Evolutionary conservation across 2,888 invertebrate genomes (phyloP).

Genomic region (Portevinia maculata): DNA sequence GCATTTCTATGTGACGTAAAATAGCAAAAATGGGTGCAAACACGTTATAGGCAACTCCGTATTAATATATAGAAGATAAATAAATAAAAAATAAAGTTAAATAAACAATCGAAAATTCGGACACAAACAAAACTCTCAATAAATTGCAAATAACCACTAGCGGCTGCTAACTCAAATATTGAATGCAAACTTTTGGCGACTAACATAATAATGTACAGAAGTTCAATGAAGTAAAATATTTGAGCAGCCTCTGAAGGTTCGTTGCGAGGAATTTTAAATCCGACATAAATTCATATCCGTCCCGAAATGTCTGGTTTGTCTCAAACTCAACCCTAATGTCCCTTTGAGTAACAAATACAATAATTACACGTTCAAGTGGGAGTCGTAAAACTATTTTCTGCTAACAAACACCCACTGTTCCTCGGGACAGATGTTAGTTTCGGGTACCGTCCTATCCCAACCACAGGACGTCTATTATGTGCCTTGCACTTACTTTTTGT

Average conservation of each 20-base stretch:
- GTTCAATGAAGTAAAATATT: conserved; percentile 46
- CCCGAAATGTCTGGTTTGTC: conserved; percentile 9
- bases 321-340: conserved; percentile 43
- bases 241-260: conserved; percentile 11
- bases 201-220: conserved; percentile 7
- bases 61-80: no score
- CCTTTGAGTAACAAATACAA: conserved; percentile 18
- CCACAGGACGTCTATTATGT: conserved; percentile 67
- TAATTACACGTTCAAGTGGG: conserved; percentile 61
- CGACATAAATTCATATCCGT: neutral
- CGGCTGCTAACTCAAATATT: conserved; percentile 53
- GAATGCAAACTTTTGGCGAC: neutral
- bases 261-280: neutral
- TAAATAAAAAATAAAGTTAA: no score
- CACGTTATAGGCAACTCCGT: no score
- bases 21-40: no score
- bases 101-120: neutral
- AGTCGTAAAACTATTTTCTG: conserved; percentile 51
- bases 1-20: no score
- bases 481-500: conserved; percentile 34
- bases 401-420: conserved; percentile 58
- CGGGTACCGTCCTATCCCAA: conserved; percentile 2
- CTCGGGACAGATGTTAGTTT: conserved; percentile 59
- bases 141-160: conserved; percentile 35
- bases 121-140: conserved; percentile 30